Evolutionary conservation across 1,140 invertebrate genomes (phyloP).

Genomic region (Chymomyza costata): DNA sequence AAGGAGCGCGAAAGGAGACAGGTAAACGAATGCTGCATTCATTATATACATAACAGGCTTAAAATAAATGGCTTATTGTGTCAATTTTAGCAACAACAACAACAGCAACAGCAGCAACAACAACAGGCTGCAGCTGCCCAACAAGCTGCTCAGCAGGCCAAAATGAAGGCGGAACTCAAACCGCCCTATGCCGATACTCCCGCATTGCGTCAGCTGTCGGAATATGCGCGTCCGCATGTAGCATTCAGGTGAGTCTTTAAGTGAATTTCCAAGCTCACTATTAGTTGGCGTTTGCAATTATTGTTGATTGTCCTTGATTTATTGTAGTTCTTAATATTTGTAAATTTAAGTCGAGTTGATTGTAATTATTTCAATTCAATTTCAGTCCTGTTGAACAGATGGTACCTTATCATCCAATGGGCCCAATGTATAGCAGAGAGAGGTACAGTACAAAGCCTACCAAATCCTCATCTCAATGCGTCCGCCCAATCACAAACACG

Average conservation of each 20-base stretch:
- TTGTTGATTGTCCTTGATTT: slow-evolving; percentile 25
- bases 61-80: neutral
- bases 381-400: slow-evolving; percentile 76
- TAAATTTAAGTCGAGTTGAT: slow-evolving; percentile 26
- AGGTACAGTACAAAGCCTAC: slow-evolving; percentile 71
- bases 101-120: slow-evolving; percentile 74
- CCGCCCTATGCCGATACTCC: slow-evolving; percentile 89
- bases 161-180: slow-evolving; percentile 74
- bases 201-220: slow-evolving; percentile 90
- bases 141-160: slow-evolving; percentile 77
- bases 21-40: slow-evolving; percentile 29
- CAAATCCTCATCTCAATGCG: slow-evolving; percentile 42
- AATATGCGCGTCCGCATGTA: slow-evolving; percentile 92
- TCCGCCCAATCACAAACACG: neutral
- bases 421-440: slow-evolving; percentile 75
- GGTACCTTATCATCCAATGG: slow-evolving; percentile 76
- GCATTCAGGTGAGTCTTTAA: slow-evolving; percentile 82
- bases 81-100: slow-evolving; percentile 62
- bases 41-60: neutral
- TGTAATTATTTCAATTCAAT: slow-evolving; percentile 70
- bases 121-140: slow-evolving; percentile 75
- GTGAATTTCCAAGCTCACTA: slow-evolving; percentile 67
- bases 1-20: slow-evolving; percentile 91
- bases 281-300: slow-evolving; percentile 11
- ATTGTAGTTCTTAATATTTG: slow-evolving; percentile 10